Evolutionary conservation across 2,888 invertebrate species (phyloP), one percentile per base, ranked within the genome.

Genomic region (Strigamia crassipes): DNA sequence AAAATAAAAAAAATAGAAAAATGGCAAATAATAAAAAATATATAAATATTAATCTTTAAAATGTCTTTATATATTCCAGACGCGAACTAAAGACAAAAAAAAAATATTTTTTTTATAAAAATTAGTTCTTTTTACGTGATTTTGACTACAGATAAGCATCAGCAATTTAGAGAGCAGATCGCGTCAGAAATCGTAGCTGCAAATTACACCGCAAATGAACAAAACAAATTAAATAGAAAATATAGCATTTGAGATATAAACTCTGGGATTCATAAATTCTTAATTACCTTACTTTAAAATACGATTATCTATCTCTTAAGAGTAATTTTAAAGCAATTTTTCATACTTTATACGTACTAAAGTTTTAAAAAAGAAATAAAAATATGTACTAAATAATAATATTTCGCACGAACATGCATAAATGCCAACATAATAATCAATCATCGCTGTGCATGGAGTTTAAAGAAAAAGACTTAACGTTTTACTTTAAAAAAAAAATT

Each of bases 391-490:
- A 73, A 73, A 31, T 27, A 73, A 66, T 66, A 66, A 73, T 27
- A 73, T 73, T 73, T 73, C 73, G 23, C 31, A n/a, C 31, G 73
- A 73, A 73, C 73, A 73, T 31, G 73, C 73, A 73, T 73, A 73
- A 73, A 73, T 73, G 73, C 73, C 73, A 73, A 73, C 73, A 73
- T 73, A 27, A 73, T 73, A 73, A 73, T 73, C 73, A 73, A 73
- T 73, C 73, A 73, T n/a, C 21, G 18, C 38, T 38, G 56, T 73
- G 23, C 8, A 73, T 31, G 31, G 2, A 73, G 73, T 23, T 5
- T 73, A 73, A 31, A 27, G 73, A 73, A 73, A 23, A 73, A 27
- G 73, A 73, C 73, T 73, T 73, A 15, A 73, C 27, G 27, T 73
- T 31, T 27, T 23, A 21, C 12, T 66, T 21, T 46, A 46, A n/a